Evolutionary conservation across 2,113 vertebrate genomes (phyloP).

Genomic region (Hoplias malabaricus): DNA sequence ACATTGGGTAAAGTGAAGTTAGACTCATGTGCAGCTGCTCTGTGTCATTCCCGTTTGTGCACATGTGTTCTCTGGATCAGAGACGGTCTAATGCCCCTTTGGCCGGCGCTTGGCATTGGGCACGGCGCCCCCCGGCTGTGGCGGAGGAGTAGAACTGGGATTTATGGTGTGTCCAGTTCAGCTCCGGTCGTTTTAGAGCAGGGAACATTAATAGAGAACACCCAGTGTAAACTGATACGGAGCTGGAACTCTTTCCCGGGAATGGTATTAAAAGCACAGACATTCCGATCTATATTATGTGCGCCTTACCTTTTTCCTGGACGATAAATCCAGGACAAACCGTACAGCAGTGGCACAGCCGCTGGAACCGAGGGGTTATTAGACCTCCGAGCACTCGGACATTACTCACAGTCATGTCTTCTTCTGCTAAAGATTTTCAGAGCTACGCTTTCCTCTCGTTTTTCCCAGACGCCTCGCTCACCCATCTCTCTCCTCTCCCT

Average conservation of each 20-base stretch:
- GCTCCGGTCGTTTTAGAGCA: not conserved
- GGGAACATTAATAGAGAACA: no score
- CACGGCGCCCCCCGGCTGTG: no score
- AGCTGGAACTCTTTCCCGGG: conserved; percentile 60
- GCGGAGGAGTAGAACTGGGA: no score
- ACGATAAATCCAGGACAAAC: conserved; percentile 63
- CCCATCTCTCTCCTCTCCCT: conserved; percentile 32
- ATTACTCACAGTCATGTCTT: conserved; percentile 33
- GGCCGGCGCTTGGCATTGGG: no score
- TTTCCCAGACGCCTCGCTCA: conserved; percentile 17
- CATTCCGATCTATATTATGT: conserved; percentile 69
- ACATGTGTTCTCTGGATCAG: no score
- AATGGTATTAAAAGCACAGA: conserved; percentile 60
- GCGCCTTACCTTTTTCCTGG: conserved; percentile 65
- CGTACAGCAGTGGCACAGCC: conserved; percentile 62
- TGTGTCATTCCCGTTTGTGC: no score
- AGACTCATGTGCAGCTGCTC: no score
- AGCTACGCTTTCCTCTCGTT: conserved; percentile 16
- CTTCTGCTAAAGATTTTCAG: conserved; percentile 7
- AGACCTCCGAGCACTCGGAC: conserved; percentile 11
- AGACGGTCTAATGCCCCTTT: no score
- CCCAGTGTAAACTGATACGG: conserved; percentile 40
- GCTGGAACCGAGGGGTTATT: conserved; percentile 49
- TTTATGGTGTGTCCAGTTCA: no score
- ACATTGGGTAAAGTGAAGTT: no score